Evolutionary conservation across 2,113 vertebrate species (phyloP).

Genomic region (Azemiops feae): DNA sequence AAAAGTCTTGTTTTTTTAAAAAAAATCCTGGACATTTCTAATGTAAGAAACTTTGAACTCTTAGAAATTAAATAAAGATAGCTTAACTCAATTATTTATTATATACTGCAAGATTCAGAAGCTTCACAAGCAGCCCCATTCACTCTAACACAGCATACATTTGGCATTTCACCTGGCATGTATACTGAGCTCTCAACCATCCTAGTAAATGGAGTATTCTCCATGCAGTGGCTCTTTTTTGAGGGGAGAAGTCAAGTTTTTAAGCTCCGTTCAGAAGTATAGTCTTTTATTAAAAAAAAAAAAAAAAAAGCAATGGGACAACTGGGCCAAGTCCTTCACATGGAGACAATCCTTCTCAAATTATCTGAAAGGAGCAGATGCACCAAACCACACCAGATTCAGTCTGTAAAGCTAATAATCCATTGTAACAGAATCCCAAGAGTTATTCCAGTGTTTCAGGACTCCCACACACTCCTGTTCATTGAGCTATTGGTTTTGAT

Average conservation of each 20-base stretch:
- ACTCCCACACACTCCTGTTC: background rate
- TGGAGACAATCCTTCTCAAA: constrained; percentile 33
- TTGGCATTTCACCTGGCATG: background rate
- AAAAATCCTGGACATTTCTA: background rate
- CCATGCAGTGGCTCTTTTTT: background rate
- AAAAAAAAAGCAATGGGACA: background rate
- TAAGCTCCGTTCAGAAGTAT: background rate
- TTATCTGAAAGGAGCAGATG: constrained; percentile 44
- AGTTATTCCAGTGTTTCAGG: background rate
- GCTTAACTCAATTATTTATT: background rate
- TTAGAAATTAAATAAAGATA: background rate
- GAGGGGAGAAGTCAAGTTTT: background rate
- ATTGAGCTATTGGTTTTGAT: background rate
- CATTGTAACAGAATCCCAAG: background rate
- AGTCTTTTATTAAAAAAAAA: too few relatives aligned
- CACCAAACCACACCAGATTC: background rate
- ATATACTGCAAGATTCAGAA: too few relatives aligned
- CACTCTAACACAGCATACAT: background rate
- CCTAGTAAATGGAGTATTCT: background rate
- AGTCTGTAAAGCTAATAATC: background rate
- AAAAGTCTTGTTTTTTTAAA: background rate
- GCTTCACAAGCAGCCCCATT: background rate
- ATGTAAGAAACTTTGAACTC: background rate
- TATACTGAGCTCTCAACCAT: background rate
- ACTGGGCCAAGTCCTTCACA: background rate